Percentiles rank a stretch among this genome's conserved stretches.
Conservation (phyloP, 1,140 invertebrate species). For the Caerostris darwini region DNA sequence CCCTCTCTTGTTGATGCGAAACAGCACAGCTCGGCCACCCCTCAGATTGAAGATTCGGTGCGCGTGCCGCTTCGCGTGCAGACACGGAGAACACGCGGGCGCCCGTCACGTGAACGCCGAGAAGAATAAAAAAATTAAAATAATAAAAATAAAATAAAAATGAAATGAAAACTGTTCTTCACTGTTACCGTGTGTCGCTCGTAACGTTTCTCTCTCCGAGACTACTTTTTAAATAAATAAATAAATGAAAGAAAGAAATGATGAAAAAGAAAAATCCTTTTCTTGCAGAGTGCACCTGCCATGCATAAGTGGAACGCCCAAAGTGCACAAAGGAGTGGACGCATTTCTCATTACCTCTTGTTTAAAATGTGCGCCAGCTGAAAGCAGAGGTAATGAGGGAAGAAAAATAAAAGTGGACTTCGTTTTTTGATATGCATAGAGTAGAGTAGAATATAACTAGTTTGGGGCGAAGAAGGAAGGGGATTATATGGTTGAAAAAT, state of each 20-base stretch:
- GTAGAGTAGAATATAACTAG: no score
- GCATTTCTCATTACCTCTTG: not conserved
- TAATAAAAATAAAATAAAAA: no score
- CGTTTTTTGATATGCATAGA: not conserved
- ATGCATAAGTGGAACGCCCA: slow-evolving; percentile 1
- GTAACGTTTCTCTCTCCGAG: not conserved
- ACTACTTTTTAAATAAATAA: not conserved
- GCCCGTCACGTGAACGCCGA: not conserved
- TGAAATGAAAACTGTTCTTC: not conserved
- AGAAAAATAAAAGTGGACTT: not conserved
- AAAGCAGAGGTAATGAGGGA: not conserved
- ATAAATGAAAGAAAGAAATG: no score
- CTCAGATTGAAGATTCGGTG: slow-evolving; percentile 16
- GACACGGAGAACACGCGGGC: slow-evolving; percentile 1
- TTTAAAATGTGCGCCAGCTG: not conserved
- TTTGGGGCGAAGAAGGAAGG: no score
- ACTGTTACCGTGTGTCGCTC: not conserved
- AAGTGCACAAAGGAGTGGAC: not conserved
- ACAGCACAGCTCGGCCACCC: slow-evolving; percentile 17
- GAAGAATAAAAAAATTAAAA: not conserved
- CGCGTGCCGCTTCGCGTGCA: slow-evolving; percentile 55
- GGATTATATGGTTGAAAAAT: no score
- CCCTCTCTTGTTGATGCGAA: slow-evolving; percentile 53
- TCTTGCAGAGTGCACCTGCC: not conserved
- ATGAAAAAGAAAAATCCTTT: not conserved